Evolutionary conservation across 2,113 vertebrate genomes (phyloP).

Genomic region (Eulacestoma nigropectus): DNA sequence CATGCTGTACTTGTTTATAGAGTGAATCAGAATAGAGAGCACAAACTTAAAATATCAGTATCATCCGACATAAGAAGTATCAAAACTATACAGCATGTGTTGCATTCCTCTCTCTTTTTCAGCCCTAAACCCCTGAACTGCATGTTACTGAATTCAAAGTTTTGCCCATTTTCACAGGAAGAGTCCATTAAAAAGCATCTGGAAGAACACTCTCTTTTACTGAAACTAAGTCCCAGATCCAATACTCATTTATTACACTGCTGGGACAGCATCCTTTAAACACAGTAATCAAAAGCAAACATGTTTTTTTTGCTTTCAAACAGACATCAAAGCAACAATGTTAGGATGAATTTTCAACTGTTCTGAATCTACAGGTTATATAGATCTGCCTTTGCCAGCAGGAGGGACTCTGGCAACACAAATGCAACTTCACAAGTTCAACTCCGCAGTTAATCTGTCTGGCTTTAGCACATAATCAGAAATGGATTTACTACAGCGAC

Average conservation of each 20-base stretch:
- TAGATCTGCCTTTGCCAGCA: neutral
- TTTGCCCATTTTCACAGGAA: neutral
- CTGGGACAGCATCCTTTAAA: constrained; percentile 6
- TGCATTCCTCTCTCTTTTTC: constrained; percentile 12
- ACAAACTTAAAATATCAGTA: neutral
- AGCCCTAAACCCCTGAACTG: neutral
- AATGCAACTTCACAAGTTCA: neutral
- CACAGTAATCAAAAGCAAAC: neutral
- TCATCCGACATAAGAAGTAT: neutral
- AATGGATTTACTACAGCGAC: neutral
- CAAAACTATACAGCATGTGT: neutral
- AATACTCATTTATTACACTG: constrained; percentile 51
- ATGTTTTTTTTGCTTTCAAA: neutral
- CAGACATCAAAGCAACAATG: neutral
- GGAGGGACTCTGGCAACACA: neutral
- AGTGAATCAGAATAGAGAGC: neutral
- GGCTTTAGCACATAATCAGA: neutral
- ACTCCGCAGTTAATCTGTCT: neutral
- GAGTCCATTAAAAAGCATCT: constrained; percentile 60
- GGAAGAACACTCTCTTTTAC: constrained; percentile 5
- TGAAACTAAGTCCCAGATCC: constrained; percentile 11
- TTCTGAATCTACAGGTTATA: neutral
- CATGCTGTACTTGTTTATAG: neutral
- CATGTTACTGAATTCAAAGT: neutral
- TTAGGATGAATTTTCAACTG: constrained; percentile 26